Base-by-base conservation (phyloP, 2,888 invertebrate genomes). In the Phania funesta region DNA sequence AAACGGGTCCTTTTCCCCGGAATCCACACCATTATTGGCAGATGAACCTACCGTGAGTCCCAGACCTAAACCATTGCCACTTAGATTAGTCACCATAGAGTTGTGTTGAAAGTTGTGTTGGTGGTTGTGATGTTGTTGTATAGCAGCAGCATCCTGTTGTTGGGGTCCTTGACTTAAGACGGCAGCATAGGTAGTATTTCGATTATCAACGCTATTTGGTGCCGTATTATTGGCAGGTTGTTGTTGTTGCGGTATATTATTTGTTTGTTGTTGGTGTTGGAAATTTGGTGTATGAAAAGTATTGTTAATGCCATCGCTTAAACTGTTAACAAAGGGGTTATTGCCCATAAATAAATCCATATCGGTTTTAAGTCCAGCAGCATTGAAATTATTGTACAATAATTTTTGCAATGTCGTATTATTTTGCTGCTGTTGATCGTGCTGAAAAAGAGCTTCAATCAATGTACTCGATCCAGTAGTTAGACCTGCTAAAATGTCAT, bases 1-100 rank as follows among this genome's bases (percentile, higher is more conserved):
- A 87, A 92, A 92, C 16, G 92, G 92, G 88, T 91, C 92, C 85
- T 90, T 90, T 67, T 91, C 91, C 13, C 89, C 86, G 35, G 78
- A 84, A 38, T 86, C 83, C 7, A 76, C 83, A 22, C 78, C 58
- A 52, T 44, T 79, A 52, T 67, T 77, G 22, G 80, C 65, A 18
- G 60, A 38, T 20, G 65, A 56, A 11, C 74, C 74, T 7, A 78
- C 80, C 16, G 60, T 78, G 11, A 73, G 38, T 38, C 77, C 81
- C 58, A 71, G 50, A 11, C 70, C 73, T 32, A 82, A 78, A 50
- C 80, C 54, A 68, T 60, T 71, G 46, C 76, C 74, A 20, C 48
- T 38, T 6, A 78, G 52, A 67, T 83, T 75, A 9, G 65, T 26
- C 38, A 68, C 76, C 68, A 80, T 83, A 24, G 84, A 38, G 7